Evolutionary conservation across 35 echinoderm and acorn worm species (phyloP).

Genomic region (Patiria miniata): DNA sequence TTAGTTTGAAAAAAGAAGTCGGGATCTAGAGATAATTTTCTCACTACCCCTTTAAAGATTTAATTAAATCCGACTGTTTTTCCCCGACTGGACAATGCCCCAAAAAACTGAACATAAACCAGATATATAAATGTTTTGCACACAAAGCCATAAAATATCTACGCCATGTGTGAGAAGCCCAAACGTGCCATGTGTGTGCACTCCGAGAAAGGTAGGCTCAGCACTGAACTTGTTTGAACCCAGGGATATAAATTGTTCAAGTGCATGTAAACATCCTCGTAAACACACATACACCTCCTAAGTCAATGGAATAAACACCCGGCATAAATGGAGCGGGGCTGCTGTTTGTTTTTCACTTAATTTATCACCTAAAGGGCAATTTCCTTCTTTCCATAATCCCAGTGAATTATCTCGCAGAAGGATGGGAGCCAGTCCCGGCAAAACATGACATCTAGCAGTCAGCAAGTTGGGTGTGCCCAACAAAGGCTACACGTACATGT

Average conservation of each 20-base stretch:
- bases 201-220: not conserved
- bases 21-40: too few relatives aligned
- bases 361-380: constrained; percentile 2
- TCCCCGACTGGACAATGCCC: too few relatives aligned
- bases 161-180: not conserved
- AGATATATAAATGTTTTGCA: constrained; percentile 21
- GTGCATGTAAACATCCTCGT: constrained; percentile 23
- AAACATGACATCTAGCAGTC: too few relatives aligned
- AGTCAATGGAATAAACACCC: constrained; percentile 20
- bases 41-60: too few relatives aligned
- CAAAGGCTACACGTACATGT: too few relatives aligned
- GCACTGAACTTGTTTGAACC: not conserved
- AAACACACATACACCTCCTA: not conserved
- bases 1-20: too few relatives aligned
- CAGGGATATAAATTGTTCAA: constrained; percentile 27
- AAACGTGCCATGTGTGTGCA: not conserved
- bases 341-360: not conserved
- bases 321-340: not conserved
- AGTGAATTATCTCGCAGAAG: not conserved
- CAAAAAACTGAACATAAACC: not conserved
- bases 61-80: too few relatives aligned
- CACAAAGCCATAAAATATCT: constrained; percentile 17
- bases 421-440: too few relatives aligned
- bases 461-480: too few relatives aligned
- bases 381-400: constrained; percentile 6